Percentiles rank a stretch among this genome's conserved stretches.
phyloP scores from a whole-genome alignment of 2,888 invertebrate species.

The Automeris io region DNA sequence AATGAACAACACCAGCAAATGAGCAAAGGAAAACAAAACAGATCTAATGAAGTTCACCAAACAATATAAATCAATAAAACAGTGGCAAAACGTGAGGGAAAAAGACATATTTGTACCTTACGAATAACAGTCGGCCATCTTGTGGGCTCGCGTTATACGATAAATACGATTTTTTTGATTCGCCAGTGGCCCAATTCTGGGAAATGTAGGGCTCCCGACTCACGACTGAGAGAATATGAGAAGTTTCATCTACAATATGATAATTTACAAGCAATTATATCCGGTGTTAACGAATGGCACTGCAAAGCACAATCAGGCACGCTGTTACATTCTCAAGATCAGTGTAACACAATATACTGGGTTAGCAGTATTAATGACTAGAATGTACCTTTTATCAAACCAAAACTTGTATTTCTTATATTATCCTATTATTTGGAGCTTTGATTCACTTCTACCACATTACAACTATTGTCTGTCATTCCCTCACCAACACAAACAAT shows the following conservation, averaged over 20 bases:
- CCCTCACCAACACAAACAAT: conserved; percentile 64
- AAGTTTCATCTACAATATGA: conserved; percentile 33
- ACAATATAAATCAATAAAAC: conserved; percentile 24
- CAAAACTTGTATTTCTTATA: conserved; percentile 25
- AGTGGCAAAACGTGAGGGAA: conserved; percentile 32
- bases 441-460: conserved; percentile 56
- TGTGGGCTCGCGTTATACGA: conserved; percentile 75
- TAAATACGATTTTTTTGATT: conserved; percentile 48
- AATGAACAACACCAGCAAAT: conserved; percentile 15
- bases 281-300: conserved; percentile 46
- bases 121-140: conserved; percentile 76
- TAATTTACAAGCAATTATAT: conserved; percentile 35
- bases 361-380: conserved; percentile 12
- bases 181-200: conserved; percentile 43
- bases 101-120: conserved; percentile 66
- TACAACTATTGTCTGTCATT: conserved; percentile 55
- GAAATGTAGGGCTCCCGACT: conserved; percentile 32
- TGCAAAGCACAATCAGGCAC: conserved; percentile 60
- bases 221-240: conserved; percentile 30
- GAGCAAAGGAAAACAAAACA: conserved; percentile 22
- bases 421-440: conserved; percentile 29
- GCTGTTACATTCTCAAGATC: conserved; percentile 44
- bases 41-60: conserved; percentile 18
- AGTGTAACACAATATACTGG: conserved; percentile 17
- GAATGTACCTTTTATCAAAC: conserved; percentile 38